These are phyloP conservation scores for Caradrina kadenii DNA, from an alignment of 2,888 invertebrate genomes.

Conservation along the genomic window DNA sequence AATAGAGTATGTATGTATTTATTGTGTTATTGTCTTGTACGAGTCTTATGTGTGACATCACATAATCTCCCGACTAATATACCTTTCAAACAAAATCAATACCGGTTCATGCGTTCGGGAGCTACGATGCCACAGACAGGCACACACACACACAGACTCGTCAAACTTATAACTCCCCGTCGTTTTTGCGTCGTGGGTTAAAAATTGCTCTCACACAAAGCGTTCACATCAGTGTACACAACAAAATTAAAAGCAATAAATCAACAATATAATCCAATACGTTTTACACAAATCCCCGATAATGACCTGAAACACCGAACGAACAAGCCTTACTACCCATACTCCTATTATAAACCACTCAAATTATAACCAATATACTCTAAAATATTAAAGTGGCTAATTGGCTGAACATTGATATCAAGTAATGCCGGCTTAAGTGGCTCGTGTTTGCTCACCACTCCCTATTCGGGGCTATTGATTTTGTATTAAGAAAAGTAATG, in stretches of 20 bases:
- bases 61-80: no score
- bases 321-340: not conserved
- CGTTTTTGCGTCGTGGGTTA: no score
- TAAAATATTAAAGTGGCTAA: conserved; percentile 70
- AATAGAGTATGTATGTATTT: no score
- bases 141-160: no score
- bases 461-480: conserved; percentile 40
- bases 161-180: no score
- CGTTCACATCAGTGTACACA: no score
- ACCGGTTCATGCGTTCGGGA: no score
- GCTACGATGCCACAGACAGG: no score
- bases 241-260: not conserved
- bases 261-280: not conserved
- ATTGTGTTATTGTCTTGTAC: no score
- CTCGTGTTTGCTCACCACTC: conserved; percentile 44
- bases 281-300: conserved; percentile 13
- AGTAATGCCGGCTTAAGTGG: conserved; percentile 39
- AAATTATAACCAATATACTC: conserved; percentile 56
- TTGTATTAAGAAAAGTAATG: conserved; percentile 48
- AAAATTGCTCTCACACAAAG: no score
- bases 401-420: conserved; percentile 58
- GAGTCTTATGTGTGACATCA: no score
- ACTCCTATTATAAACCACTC: conserved; percentile 20
- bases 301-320: conserved; percentile 5
- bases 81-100: no score